phyloP scores from a whole-genome alignment of 2,797 vertebrate genomes.

The Myotis daubentonii region DNA sequence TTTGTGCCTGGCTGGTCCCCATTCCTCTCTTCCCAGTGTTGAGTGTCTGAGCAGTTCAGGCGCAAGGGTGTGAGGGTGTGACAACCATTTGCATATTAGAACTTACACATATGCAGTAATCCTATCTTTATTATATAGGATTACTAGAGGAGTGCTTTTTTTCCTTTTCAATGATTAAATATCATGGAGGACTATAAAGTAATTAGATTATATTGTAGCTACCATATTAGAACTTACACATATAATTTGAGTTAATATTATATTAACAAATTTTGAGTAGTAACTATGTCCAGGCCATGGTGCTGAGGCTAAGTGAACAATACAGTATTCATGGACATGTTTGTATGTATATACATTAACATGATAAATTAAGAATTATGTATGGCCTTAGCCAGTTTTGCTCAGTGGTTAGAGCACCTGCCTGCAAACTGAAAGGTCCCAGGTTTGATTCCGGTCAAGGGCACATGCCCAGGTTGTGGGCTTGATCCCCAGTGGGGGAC shows the following conservation, averaged over 20 bases:
- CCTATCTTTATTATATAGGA: too few relatives aligned
- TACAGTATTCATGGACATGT: neutral
- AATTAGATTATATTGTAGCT: slow-evolving; percentile 40
- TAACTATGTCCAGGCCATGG: neutral
- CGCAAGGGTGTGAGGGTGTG: too few relatives aligned
- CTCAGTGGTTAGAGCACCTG: too few relatives aligned
- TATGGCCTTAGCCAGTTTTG: neutral
- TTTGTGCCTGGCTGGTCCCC: too few relatives aligned
- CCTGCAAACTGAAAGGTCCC: too few relatives aligned
- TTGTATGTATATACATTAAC: slow-evolving; percentile 19
- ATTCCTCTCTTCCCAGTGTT: too few relatives aligned
- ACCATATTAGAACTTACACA: neutral
- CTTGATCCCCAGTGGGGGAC: too few relatives aligned
- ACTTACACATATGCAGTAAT: too few relatives aligned
- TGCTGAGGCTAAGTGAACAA: neutral
- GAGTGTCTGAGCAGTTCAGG: too few relatives aligned
- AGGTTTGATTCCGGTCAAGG: too few relatives aligned
- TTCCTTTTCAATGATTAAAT: neutral
- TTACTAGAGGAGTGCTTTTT: slow-evolving; percentile 5
- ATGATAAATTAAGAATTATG: neutral
- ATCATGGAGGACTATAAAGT: neutral
- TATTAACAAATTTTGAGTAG: slow-evolving; percentile 11
- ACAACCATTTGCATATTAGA: too few relatives aligned
- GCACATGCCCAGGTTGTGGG: too few relatives aligned
- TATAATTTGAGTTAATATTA: slow-evolving; percentile 39